Conservation (phyloP, 2,888 invertebrate species). For the Chaetoderma sp. region DNA sequence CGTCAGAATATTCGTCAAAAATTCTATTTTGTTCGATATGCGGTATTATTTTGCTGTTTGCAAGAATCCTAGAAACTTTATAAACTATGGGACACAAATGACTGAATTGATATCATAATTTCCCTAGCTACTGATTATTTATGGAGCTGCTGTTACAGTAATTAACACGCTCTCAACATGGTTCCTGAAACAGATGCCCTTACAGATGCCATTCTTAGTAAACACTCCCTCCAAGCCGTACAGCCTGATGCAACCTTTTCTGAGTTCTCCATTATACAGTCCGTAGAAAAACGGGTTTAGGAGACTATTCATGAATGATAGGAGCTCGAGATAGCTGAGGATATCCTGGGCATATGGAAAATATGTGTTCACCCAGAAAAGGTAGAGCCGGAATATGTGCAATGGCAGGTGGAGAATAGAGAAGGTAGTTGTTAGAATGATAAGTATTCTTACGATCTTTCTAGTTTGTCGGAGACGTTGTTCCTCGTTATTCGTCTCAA, state of each 20-base stretch:
- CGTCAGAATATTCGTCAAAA: too few relatives aligned
- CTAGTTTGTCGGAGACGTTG: background rate
- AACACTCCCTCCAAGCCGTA: too few relatives aligned
- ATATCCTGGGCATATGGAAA: background rate
- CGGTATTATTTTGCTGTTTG: too few relatives aligned
- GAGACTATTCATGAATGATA: background rate
- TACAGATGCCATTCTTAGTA: too few relatives aligned
- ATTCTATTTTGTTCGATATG: too few relatives aligned
- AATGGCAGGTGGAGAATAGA: background rate
- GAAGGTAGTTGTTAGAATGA: background rate
- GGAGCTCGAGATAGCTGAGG: background rate
- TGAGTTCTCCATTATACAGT: background rate
- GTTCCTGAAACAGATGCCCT: too few relatives aligned
- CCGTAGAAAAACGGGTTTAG: conserved; percentile 5
- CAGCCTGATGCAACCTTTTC: background rate
- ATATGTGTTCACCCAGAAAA: background rate
- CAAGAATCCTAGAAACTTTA: too few relatives aligned
- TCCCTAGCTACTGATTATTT: too few relatives aligned
- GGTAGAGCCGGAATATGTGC: background rate
- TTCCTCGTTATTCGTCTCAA: background rate
- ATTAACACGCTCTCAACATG: too few relatives aligned
- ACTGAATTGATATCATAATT: too few relatives aligned
- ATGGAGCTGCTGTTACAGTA: too few relatives aligned
- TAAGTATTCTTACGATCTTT: background rate
- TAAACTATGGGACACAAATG: too few relatives aligned